Percentiles rank a stretch among this genome's conserved stretches.
Conservation (phyloP, 2,888 invertebrate genomes). For the Chloromyia formosa region DNA sequence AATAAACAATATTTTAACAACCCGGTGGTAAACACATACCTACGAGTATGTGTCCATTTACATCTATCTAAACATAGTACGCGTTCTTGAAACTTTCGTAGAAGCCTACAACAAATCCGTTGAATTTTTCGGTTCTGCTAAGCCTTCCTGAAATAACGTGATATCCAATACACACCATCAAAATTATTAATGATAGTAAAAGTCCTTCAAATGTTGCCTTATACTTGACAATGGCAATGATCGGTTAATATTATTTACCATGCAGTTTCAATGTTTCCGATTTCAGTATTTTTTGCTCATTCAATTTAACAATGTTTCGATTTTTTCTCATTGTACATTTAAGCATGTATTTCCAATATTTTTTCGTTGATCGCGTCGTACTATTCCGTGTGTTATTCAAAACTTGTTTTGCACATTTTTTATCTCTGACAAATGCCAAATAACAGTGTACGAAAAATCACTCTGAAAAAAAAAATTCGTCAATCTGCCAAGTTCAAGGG, state of each 20-base stretch:
- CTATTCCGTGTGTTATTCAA: slow-evolving; percentile 26
- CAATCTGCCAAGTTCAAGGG: slow-evolving; percentile 35
- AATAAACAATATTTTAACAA: too few species aligned
- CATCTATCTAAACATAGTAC: too few species aligned
- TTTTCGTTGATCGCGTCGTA: too few species aligned
- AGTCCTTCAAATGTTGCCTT: slow-evolving; percentile 32
- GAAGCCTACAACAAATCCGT: too few species aligned
- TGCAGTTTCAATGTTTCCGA: background rate
- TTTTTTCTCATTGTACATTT: background rate
- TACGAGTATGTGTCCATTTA: too few species aligned
- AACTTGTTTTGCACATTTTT: background rate
- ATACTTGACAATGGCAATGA: slow-evolving; percentile 42
- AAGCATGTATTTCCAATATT: too few species aligned
- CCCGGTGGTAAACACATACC: too few species aligned
- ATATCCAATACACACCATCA: background rate
- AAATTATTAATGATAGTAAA: background rate
- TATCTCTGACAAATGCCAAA: slow-evolving; percentile 25
- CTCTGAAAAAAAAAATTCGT: slow-evolving; percentile 3
- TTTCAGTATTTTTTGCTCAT: slow-evolving; percentile 22
- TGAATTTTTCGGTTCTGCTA: background rate
- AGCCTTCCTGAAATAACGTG: background rate
- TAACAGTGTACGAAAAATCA: slow-evolving; percentile 25
- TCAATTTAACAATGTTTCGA: background rate
- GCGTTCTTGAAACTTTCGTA: too few species aligned
- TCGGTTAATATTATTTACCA: background rate